Evolutionary conservation across 2,888 invertebrate genomes (phyloP).

Genomic region (Mimumesa dahlbomi): DNA sequence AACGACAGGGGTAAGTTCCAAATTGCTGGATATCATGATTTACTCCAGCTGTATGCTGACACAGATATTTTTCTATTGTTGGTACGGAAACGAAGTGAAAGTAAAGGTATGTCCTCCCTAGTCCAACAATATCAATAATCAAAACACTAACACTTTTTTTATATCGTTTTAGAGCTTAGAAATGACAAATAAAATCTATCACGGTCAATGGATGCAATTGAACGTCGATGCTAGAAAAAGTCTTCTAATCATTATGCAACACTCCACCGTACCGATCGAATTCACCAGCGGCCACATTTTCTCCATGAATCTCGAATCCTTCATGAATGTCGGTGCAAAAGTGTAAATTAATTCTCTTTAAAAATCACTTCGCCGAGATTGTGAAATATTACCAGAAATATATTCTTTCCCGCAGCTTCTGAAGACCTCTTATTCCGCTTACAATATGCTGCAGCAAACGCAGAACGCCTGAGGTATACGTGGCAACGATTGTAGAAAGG

Average conservation of each 20-base stretch:
- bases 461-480: no score
- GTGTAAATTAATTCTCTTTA: no score
- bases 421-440: conserved; percentile 61
- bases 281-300: conserved; percentile 55
- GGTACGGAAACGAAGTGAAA: conserved; percentile 64
- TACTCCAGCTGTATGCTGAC: conserved; percentile 48
- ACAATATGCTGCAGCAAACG: conserved; percentile 54
- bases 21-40: not conserved
- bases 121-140: no score
- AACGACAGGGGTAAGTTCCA: not conserved
- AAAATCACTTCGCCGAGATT: no score
- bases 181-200: conserved; percentile 28
- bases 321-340: conserved; percentile 58
- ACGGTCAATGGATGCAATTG: conserved; percentile 48
- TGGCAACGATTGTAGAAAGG: no score
- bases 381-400: no score
- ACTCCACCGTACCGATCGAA: conserved; percentile 49
- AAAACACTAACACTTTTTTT: not conserved
- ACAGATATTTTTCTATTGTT: conserved; percentile 66
- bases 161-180: conserved; percentile 38
- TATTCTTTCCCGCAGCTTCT: conserved; percentile 46
- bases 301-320: conserved; percentile 57
- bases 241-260: conserved; percentile 59
- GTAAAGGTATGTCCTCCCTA: no score
- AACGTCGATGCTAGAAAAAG: conserved; percentile 29